These are phyloP conservation scores for Colaptes auratus DNA, from an alignment of 2,113 vertebrate genomes.

Conservation along the genomic window DNA sequence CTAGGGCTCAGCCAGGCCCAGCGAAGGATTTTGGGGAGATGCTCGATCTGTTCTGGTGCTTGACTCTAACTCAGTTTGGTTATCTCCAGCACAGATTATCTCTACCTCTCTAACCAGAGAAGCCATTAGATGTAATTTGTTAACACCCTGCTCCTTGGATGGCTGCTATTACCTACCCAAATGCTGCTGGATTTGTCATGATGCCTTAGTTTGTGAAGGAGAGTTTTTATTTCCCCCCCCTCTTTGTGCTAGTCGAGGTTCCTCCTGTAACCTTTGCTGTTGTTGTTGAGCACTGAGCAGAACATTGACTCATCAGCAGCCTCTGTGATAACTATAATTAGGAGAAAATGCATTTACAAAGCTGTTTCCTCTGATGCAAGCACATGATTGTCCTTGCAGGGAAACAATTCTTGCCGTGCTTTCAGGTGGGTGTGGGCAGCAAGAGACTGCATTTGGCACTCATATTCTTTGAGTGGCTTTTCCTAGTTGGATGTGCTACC, in stretches of 20 bases:
- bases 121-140: neutral
- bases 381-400: slow-evolving; percentile 26
- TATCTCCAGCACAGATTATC: neutral
- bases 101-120: neutral
- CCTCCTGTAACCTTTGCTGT: slow-evolving; percentile 22
- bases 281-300: slow-evolving; percentile 48
- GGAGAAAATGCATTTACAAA: slow-evolving; percentile 49
- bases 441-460: neutral
- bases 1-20: rapidly evolving
- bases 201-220: neutral
- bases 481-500: neutral
- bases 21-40: neutral
- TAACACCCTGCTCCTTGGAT: rapidly evolving
- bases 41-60: neutral
- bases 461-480: neutral
- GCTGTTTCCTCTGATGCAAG: slow-evolving; percentile 59
- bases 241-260: neutral
- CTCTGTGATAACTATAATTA: slow-evolving; percentile 65
- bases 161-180: neutral
- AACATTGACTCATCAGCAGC: slow-evolving; percentile 42
- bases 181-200: neutral
- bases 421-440: slow-evolving; percentile 43
- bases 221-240: neutral
- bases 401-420: slow-evolving; percentile 24
- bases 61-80: neutral